Conservation (phyloP, 2,113 vertebrate species). For the Sphyrna mokarran region DNA sequence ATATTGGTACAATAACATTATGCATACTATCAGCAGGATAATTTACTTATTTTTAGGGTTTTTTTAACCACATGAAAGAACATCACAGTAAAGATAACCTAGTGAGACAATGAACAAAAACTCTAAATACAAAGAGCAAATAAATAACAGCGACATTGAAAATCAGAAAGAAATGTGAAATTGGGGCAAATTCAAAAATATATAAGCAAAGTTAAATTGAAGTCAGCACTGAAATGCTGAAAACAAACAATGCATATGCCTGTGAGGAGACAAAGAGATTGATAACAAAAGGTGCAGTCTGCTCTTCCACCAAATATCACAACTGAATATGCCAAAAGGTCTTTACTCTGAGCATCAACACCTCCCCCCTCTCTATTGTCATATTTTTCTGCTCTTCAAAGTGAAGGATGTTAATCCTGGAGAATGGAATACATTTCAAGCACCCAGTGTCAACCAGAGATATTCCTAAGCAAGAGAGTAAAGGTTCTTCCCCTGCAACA, state of each 20-base stretch:
- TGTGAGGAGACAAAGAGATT: neutral
- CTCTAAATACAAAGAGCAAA: neutral
- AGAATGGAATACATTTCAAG: neutral
- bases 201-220: neutral
- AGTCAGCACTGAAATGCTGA: neutral
- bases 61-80: neutral
- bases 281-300: too few relatives aligned
- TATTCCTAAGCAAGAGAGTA: neutral
- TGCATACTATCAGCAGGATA: neutral
- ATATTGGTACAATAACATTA: neutral
- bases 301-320: neutral
- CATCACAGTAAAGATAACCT: neutral
- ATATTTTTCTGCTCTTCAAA: neutral
- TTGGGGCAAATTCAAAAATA: neutral
- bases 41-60: neutral
- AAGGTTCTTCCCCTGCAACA: neutral
- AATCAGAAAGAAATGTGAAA: neutral
- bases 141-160: neutral
- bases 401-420: neutral
- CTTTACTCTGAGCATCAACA: neutral
- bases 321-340: neutral
- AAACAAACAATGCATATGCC: neutral
- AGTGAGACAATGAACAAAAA: neutral
- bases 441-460: neutral
- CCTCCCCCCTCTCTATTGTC: neutral